Evolutionary conservation across 2,888 invertebrate species (phyloP).

Genomic region (Schrankia costaestrigalis): DNA sequence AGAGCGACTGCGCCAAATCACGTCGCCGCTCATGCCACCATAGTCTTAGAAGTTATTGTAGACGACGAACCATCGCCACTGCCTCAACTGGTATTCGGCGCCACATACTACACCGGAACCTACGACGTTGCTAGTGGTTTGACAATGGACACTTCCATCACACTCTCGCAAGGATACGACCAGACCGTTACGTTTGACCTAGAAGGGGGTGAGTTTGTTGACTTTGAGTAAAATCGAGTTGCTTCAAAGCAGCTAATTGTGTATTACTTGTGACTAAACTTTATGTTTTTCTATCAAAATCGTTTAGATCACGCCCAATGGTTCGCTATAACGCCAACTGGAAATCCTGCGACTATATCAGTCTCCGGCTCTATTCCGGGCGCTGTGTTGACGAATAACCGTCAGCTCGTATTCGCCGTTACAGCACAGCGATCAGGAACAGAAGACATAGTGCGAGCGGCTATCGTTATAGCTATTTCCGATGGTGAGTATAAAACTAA

Average conservation of each 20-base stretch:
- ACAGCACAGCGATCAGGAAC: conserved; percentile 17
- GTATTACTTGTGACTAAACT: too few relatives aligned
- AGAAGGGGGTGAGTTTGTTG: conserved; percentile 28
- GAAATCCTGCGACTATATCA: conserved; percentile 8
- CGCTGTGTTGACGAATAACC: conserved; percentile 18
- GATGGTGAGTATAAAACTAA: too few relatives aligned
- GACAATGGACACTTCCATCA: conserved; percentile 14
- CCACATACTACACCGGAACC: conserved; percentile 26
- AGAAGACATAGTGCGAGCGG: background rate
- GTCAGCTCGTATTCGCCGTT: conserved; percentile 26
- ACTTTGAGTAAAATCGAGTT: background rate
- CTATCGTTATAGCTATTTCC: conserved; percentile 21
- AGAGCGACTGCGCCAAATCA: conserved; percentile 24
- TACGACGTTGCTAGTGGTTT: conserved; percentile 19
- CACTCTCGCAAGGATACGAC: conserved; percentile 25
- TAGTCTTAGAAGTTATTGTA: conserved; percentile 22
- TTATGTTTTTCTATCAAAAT: too few relatives aligned
- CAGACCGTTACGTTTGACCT: conserved; percentile 25
- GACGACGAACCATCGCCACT: conserved; percentile 5
- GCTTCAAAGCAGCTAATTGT: too few relatives aligned
- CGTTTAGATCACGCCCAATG: conserved; percentile 6
- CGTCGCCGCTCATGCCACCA: conserved; percentile 21
- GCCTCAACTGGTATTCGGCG: conserved; percentile 22
- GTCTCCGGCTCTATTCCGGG: conserved; percentile 12
- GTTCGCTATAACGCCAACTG: background rate